Evolutionary conservation across 2,113 vertebrate species (phyloP), one percentile per base, ranked within the genome.

Genomic region (Pleuronectes platessa): DNA sequence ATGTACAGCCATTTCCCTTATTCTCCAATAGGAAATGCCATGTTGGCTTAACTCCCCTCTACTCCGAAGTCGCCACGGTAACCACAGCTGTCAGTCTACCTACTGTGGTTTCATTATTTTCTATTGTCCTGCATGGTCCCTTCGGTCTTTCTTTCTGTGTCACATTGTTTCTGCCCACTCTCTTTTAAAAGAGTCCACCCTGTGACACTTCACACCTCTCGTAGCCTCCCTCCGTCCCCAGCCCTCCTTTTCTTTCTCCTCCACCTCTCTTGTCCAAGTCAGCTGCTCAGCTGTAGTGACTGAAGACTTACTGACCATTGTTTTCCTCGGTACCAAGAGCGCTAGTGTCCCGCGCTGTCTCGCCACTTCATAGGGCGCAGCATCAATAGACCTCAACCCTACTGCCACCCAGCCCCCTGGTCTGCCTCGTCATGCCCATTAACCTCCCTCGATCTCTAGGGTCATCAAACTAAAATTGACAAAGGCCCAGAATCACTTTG

Each of bases 261-360:
- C 40, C 51, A 2, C 76, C 61, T 26, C 63, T 15, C 74, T 65
- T 42, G 31, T 79, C 47, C n/a, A 78, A 80, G 84, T 88, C 79
- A 89, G 86, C 75, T 80, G 85, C 85, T 81, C 78, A 72, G 76
- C 74, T 86, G 83, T 54, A n/a, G 55, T 78, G 80, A 76, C 67
- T 82, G 74, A 71, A 76, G 68, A n/a, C 65, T 88, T 82, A 89
- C 89, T 89, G 81, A 55, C 77, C 71, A 86, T 93, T 93, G 93
- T 93, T 78, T 61, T 31, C 79, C 49, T 88, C 84, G 70, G 91
- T 93, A 93, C 93, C 87, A 92, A 89, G 91, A 89, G 68, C 79
- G 71, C 67, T 81, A 85, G 80, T 92, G 72, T 88, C 70, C 70
- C 76, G 11, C 17, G 37, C 81, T 18, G 49, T 81, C 73, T 61